Conservation (phyloP, 1,140 invertebrate genomes). For the Drosophila jambulina region DNA sequence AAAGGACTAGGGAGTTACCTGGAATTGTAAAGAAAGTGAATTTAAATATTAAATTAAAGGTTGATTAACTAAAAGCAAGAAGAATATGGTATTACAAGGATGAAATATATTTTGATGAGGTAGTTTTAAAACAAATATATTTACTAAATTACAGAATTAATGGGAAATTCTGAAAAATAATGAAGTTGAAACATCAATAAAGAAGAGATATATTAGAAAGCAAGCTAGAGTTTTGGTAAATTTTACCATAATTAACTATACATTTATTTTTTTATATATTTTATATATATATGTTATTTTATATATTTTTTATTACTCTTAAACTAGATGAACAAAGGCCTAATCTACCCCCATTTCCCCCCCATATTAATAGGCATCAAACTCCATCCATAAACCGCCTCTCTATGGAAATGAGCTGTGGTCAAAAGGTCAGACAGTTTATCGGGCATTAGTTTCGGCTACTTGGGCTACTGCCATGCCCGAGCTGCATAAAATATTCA, state of each 20-base stretch:
- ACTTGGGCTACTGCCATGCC: conserved; percentile 53
- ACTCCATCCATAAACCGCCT: neutral
- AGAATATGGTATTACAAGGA: too few relatives aligned
- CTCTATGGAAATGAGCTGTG: conserved; percentile 42
- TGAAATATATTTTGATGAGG: neutral
- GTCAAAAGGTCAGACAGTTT: conserved; percentile 56
- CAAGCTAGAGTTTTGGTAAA: neutral
- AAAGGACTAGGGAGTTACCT: neutral
- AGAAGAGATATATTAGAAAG: neutral
- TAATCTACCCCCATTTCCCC: neutral
- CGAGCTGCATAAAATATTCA: conserved; percentile 54
- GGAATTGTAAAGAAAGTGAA: neutral
- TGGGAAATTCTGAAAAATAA: neutral
- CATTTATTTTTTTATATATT: too few relatives aligned
- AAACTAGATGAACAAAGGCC: too few relatives aligned
- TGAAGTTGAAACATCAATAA: neutral
- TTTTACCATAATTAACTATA: neutral
- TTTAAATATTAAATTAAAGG: neutral
- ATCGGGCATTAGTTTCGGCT: conserved; percentile 53
- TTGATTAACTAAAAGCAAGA: too few relatives aligned
- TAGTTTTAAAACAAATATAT: neutral
- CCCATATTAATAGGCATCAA: neutral
- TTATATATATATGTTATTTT: too few relatives aligned
- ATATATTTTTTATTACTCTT: too few relatives aligned
- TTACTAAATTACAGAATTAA: neutral